Evolutionary conservation across 2,113 vertebrate genomes (phyloP), one percentile per base, ranked within the genome.

Genomic region (Syngnathoides biaculeatus): DNA sequence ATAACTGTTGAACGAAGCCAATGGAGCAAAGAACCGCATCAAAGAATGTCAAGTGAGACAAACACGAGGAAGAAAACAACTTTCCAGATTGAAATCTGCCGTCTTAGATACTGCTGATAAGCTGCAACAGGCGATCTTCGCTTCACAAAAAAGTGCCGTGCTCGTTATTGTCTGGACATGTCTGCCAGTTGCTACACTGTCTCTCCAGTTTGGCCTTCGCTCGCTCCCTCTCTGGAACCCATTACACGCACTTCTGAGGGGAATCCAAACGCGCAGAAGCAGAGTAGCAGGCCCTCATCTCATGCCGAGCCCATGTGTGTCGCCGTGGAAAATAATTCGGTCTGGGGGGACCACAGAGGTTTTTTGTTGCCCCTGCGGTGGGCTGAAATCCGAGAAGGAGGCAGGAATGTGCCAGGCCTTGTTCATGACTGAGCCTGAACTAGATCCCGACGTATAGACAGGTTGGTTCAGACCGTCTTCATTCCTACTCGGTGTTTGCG

Each of bases 301-400:
- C 83, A 74, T 73, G 71, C 82, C 60, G 72, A 81, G 80, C 60
- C 58, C n/a, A 40, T 71, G 80, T 77, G 77, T 81, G 84, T 82
- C 74, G 88, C 39, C 30, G 77, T 80, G 78, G 83, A 87, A 88
- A 87, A 74, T 78, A 78, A 75, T 83, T 84, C 75, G 9, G 40
- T 13, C 2, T 24, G 38, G 53, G 58, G 53, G 72, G 74, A 71
- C 61, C 60, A 55, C 73, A 55, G 67, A 71, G 80, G 63, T 77
- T 81, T 63, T 70, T 71, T 69, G 73, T 79, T 75, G 74, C 79
- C 66, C 75, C 78, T 79, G 78, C 84, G 64, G 82, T 80, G 75
- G 79, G 81, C 67, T 56, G 85, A 90, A 90, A 88, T 85, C 74
- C 57, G 88, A 90, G 87, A 84, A 65, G 83, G 71, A 81, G 73